These are phyloP conservation scores for Ciconia nigra DNA, from an alignment of 2,797 vertebrate species.

Conservation along the genomic window DNA sequence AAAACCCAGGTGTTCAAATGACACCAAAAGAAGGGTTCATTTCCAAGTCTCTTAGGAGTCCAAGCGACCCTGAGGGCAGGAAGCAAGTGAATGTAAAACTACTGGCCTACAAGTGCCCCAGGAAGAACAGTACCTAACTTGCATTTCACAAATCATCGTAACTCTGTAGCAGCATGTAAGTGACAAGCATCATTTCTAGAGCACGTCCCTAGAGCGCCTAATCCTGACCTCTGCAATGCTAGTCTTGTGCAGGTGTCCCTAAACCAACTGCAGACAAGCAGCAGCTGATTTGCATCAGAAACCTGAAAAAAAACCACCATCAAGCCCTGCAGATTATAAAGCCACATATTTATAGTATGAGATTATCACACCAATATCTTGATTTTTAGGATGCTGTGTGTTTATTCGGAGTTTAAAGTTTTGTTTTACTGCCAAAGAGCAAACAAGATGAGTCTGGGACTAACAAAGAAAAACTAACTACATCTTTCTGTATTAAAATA, in stretches of 20 bases:
- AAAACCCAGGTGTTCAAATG: neutral
- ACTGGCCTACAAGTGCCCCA: conserved; percentile 28
- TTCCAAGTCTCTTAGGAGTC: neutral
- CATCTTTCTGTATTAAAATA: neutral
- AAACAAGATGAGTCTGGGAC: neutral
- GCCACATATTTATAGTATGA: neutral
- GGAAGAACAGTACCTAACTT: neutral
- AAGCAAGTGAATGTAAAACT: conserved; percentile 40
- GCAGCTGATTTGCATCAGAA: conserved; percentile 23
- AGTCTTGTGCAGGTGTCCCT: conserved; percentile 6
- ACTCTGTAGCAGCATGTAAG: neutral
- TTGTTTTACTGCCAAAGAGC: conserved; percentile 11
- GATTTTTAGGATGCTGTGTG: neutral
- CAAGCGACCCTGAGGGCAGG: conserved; percentile 2
- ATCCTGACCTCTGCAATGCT: neutral
- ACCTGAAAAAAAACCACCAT: neutral
- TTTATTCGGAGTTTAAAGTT: neutral
- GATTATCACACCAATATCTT: neutral
- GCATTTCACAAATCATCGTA: neutral
- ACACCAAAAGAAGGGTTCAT: neutral
- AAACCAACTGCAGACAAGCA: neutral
- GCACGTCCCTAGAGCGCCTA: neutral
- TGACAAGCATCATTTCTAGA: conserved; percentile 1
- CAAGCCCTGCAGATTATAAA: neutral
- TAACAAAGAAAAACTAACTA: conserved; percentile 6